These are phyloP conservation scores for Scatophagus argus DNA, from an alignment of 2,113 vertebrate species.

Conservation along the genomic window DNA sequence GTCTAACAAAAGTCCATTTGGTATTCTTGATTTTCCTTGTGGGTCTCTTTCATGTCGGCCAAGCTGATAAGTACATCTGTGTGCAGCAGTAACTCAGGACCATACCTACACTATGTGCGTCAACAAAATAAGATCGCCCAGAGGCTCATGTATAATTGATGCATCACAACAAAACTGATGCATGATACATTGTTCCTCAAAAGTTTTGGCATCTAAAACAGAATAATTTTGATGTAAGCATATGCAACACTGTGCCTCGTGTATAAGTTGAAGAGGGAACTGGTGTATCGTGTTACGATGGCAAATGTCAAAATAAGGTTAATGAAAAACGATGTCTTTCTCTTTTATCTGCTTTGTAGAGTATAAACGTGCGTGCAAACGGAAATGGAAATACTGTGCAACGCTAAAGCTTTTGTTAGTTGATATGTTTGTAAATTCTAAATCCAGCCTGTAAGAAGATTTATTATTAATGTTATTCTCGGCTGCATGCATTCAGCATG, in stretches of 20 bases:
- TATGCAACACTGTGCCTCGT: not conserved
- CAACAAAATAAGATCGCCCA: conserved; percentile 1
- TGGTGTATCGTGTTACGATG: not conserved
- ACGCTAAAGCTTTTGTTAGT: not conserved
- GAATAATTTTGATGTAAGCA: conserved; percentile 7
- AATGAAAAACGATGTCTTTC: conserved; percentile 4
- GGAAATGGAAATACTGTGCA: conserved; percentile 1
- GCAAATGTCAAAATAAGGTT: conserved; percentile 9
- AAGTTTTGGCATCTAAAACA: conserved; percentile 23
- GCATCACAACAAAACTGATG: conserved; percentile 23
- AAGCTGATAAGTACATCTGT: conserved; percentile 12
- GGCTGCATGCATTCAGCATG: not conserved
- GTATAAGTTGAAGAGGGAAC: not conserved
- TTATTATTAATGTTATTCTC: conserved; percentile 3
- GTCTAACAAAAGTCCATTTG: conserved; percentile 7
- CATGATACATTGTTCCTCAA: not conserved
- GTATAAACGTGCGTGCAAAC: not conserved
- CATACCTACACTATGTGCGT: conserved; percentile 7
- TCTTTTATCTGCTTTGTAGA: not conserved
- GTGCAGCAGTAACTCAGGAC: conserved; percentile 22
- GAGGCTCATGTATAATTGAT: conserved; percentile 33
- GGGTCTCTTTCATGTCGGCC: not conserved
- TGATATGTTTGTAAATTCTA: conserved; percentile 8
- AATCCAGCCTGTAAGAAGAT: conserved; percentile 9
- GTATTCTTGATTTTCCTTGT: conserved; percentile 2